Base-by-base conservation (phyloP, 2,888 invertebrate species). In the Boloria selene region DNA sequence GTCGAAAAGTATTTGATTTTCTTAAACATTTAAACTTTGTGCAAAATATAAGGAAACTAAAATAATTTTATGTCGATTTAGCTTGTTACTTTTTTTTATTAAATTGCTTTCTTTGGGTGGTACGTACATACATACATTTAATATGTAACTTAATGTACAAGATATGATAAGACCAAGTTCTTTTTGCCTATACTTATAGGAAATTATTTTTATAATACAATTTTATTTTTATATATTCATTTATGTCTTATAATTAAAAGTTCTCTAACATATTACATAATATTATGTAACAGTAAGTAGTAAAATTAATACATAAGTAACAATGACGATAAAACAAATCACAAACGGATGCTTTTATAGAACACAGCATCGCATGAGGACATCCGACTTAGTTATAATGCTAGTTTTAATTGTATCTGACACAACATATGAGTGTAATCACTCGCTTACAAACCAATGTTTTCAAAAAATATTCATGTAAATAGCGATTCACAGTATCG, bases 381-480 rank as follows among this genome's bases (percentile, higher is more conserved):
- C 58, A 55, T 62, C 59, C 62, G 54, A 52, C 65, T 18, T 62
- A 65, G 58, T 58, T 62, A 54, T 42, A 53, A 50, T 58, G 54
- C 53, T 59, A 65, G 65, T 59, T 65, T 65, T 62, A 65, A 62
- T 62, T 65, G 65, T 65, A 50, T 50, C 53, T 62, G 45, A 59
- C 62, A 65, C 59, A 49, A 51, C 44, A 50, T 51, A 54, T 44
- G 49, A 58, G 44, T 44, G 51, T 47, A 2, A 58, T 44, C 45
- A 47, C 16, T 61, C 7, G 31, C 10, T 38, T 38, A 10, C 10
- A 38, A 38, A 55, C 22, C 50, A 54, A 5, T 47, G 26, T 26
- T 38, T 38, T 3, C 31, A 38, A 2, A 10, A 38, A 31, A 38
- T 38, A 38, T 38, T 38, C 7, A 38, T 7, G 3, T 10, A 38